Evolutionary conservation across 1,140 invertebrate species (phyloP).

Genomic region (Lepidurus couesii): DNA sequence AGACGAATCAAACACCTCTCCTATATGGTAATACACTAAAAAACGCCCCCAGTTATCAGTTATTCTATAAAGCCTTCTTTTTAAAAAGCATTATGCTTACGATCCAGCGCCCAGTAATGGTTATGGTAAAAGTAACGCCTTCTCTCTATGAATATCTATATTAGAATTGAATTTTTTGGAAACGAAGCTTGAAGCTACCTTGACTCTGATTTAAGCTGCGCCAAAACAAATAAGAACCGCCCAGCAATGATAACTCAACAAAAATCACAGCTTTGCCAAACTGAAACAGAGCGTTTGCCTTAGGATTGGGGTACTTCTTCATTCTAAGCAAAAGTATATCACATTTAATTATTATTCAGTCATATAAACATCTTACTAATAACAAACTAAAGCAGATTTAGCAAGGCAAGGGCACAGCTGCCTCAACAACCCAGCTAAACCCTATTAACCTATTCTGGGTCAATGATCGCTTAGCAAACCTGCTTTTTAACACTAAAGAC

Average conservation of each 20-base stretch:
- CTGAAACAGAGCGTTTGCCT: background rate
- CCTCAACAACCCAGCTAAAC: background rate
- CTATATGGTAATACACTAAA: slow-evolving; percentile 21
- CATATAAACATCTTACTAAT: background rate
- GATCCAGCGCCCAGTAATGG: background rate
- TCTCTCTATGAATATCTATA: background rate
- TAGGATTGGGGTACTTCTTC: slow-evolving; percentile 35
- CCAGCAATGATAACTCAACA: background rate
- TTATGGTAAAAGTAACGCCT: slow-evolving; percentile 10
- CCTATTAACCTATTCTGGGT: background rate
- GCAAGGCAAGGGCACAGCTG: background rate
- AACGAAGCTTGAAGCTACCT: background rate
- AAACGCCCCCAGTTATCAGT: background rate
- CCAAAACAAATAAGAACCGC: slow-evolving; percentile 23
- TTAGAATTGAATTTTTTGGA: background rate
- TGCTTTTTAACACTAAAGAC: background rate
- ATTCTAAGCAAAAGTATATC: background rate
- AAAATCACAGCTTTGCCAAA: slow-evolving; percentile 23
- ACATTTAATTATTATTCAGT: background rate
- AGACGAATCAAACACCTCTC: slow-evolving; percentile 5
- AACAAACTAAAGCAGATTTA: background rate
- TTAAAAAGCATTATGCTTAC: background rate
- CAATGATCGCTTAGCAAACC: background rate
- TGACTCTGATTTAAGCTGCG: background rate
- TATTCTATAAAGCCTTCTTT: background rate